These are phyloP conservation scores for Agrochola circellaris DNA, from an alignment of 2,888 invertebrate genomes.

Conservation along the genomic window DNA sequence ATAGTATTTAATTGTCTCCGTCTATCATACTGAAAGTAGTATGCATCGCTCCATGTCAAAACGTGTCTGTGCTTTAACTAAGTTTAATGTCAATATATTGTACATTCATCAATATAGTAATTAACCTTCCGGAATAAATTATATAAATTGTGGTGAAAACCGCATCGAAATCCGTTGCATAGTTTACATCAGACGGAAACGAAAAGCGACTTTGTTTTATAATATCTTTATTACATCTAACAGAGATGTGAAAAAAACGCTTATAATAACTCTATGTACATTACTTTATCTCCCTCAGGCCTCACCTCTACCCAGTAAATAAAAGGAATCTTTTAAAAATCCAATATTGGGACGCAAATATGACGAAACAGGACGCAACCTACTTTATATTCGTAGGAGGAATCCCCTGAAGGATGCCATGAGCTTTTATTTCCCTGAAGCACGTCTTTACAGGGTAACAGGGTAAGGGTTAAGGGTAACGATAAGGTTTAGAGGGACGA, in stretches of 20 bases:
- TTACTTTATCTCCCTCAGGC: background rate
- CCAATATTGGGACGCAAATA: conserved; percentile 44
- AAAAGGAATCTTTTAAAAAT: conserved; percentile 51
- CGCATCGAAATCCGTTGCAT: no score
- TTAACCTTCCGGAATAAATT: no score
- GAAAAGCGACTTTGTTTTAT: background rate
- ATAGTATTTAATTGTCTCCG: no score
- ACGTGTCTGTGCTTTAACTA: no score
- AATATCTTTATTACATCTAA: background rate
- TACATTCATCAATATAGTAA: no score
- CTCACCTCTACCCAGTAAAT: conserved; percentile 17
- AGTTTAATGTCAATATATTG: no score
- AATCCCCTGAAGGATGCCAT: conserved; percentile 41
- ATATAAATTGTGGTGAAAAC: background rate
- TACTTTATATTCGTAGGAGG: conserved; percentile 53
- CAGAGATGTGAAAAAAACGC: background rate
- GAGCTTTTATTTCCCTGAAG: conserved; percentile 53
- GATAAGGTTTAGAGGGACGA: conserved; percentile 30
- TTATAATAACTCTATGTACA: background rate
- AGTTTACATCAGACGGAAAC: no score
- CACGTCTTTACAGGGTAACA: conserved; percentile 41
- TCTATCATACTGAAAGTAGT: background rate
- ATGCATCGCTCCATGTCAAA: no score
- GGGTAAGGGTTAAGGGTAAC: conserved; percentile 28
- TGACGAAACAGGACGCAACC: conserved; percentile 41